Evolutionary conservation across 2,797 vertebrate genomes (phyloP).

Genomic region (Arrhamphus sclerolepis): DNA sequence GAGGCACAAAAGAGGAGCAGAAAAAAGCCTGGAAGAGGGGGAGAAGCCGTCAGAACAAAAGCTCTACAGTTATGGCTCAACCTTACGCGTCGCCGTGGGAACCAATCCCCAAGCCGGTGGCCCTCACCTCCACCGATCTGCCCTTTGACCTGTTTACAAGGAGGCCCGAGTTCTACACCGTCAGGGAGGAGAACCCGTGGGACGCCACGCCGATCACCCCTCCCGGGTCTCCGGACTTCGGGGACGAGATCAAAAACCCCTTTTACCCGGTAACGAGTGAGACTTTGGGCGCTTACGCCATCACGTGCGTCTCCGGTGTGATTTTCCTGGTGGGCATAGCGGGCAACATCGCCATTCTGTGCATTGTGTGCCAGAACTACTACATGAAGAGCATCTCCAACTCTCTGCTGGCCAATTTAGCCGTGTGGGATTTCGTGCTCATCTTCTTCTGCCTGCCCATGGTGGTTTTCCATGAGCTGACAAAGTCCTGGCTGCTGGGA

Average conservation of each 20-base stretch:
- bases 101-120: slow-evolving; percentile 76
- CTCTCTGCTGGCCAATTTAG: slow-evolving; percentile 94
- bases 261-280: slow-evolving; percentile 95
- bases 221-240: slow-evolving; percentile 78
- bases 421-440: slow-evolving; percentile 96
- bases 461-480: slow-evolving; percentile 96
- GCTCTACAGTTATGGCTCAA: slow-evolving; percentile 48
- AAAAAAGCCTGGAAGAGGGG: slow-evolving; percentile 76
- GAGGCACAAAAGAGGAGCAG: slow-evolving; percentile 80
- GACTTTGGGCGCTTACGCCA: slow-evolving; percentile 93
- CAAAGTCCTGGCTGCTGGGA: slow-evolving; percentile 95
- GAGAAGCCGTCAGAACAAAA: slow-evolving; percentile 69
- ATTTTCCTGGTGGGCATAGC: slow-evolving; percentile 94
- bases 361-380: slow-evolving; percentile 98
- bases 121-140: slow-evolving; percentile 81
- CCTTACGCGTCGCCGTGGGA: slow-evolving; percentile 71
- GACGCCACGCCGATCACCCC: slow-evolving; percentile 84
- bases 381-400: slow-evolving; percentile 99
- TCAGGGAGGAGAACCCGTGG: slow-evolving; percentile 80
- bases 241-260: slow-evolving; percentile 88
- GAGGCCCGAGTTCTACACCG: slow-evolving; percentile 76
- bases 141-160: slow-evolving; percentile 79
- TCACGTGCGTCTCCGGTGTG: slow-evolving; percentile 89
- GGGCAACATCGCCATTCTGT: slow-evolving; percentile 96
- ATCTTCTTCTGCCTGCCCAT: slow-evolving; percentile 95